These are phyloP conservation scores for Hirudo medicinalis DNA, from an alignment of 1,140 invertebrate species.

Conservation along the genomic window DNA sequence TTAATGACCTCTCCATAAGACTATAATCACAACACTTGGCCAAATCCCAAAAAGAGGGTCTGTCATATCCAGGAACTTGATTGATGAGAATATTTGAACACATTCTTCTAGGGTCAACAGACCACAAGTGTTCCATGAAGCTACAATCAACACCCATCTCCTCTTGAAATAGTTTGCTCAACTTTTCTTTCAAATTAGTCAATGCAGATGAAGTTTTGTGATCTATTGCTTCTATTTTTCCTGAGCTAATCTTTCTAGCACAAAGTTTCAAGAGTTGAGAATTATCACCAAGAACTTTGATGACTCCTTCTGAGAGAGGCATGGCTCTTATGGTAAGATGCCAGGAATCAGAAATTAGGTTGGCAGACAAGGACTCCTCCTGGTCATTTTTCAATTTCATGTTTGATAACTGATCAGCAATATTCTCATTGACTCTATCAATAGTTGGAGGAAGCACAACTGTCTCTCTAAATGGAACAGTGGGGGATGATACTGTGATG, in stretches of 20 bases:
- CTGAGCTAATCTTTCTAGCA: conserved; percentile 33
- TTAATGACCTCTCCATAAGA: background rate
- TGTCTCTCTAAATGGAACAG: conserved; percentile 84
- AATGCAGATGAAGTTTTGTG: conserved; percentile 44
- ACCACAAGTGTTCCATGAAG: conserved; percentile 65
- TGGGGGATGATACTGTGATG: conserved; percentile 75
- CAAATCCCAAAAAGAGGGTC: conserved; percentile 40
- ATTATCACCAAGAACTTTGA: conserved; percentile 54
- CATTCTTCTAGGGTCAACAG: conserved; percentile 72
- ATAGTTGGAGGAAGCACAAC: conserved; percentile 63
- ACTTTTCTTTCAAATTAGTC: conserved; percentile 50
- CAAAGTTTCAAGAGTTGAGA: conserved; percentile 46
- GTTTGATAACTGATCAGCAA: conserved; percentile 43
- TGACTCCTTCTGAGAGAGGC: conserved; percentile 62
- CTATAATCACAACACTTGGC: conserved; percentile 22
- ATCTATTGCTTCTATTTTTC: conserved; percentile 27
- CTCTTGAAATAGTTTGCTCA: conserved; percentile 51
- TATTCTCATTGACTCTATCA: conserved; percentile 71
- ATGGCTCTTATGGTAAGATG: conserved; percentile 61
- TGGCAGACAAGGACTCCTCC: conserved; percentile 35
- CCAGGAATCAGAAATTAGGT: conserved; percentile 50
- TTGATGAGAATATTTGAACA: conserved; percentile 80
- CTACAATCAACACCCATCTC: conserved; percentile 46
- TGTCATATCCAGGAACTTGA: conserved; percentile 43
- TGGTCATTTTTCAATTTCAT: background rate